phyloP scores from a whole-genome alignment of 2,888 invertebrate species.

The Dugesia japonica region DNA sequence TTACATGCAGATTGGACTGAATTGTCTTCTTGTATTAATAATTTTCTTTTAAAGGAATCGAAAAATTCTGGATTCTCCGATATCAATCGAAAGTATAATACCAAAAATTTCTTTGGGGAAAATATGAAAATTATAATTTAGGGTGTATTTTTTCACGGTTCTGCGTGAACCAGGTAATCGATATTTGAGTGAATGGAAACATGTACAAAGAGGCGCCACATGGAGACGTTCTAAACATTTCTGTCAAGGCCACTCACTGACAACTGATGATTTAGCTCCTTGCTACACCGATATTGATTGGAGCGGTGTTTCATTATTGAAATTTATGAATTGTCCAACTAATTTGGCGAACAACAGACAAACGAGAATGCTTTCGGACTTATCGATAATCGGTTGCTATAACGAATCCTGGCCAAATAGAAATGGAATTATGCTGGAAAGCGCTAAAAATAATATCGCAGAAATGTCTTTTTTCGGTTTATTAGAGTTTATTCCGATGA shows the following conservation, averaged over 20 bases:
- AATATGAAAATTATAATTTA: constrained; percentile 48
- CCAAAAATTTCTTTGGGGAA: too few species aligned
- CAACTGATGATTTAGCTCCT: constrained; percentile 62
- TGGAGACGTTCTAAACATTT: constrained; percentile 65
- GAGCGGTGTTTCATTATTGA: constrained; percentile 67
- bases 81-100: neutral
- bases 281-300: constrained; percentile 48
- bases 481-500: constrained; percentile 70
- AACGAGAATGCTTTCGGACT: constrained; percentile 88
- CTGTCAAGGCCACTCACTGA: constrained; percentile 59
- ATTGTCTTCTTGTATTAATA: constrained; percentile 50
- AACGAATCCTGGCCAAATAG: constrained; percentile 50
- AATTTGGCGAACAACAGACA: constrained; percentile 89
- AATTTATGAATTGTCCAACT: constrained; percentile 74
- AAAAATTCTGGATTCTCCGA: neutral
- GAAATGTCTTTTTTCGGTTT: constrained; percentile 86
- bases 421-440: constrained; percentile 54
- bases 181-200: constrained; percentile 85
- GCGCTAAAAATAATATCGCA: constrained; percentile 80
- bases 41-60: neutral
- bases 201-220: constrained; percentile 84
- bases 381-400: constrained; percentile 84
- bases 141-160: constrained; percentile 88
- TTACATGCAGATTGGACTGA: constrained; percentile 96
- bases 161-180: constrained; percentile 77